Percentiles rank a stretch among this genome's conserved stretches.
Evolutionary conservation across 2,888 invertebrate genomes (phyloP).

Genomic region (Onchidella celtica): DNA sequence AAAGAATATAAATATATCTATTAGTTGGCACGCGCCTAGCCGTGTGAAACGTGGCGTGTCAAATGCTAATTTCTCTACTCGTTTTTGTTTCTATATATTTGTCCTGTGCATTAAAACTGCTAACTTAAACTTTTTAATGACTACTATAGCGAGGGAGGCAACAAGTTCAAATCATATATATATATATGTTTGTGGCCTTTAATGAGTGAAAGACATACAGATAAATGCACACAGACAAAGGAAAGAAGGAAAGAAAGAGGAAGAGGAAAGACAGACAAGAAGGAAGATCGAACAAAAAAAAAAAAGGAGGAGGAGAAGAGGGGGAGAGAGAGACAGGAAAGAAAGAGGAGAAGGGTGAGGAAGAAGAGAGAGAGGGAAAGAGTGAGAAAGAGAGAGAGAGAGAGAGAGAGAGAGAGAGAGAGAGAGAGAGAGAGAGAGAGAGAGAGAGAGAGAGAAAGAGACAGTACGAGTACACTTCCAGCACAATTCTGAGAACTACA

Average conservation of each 20-base stretch:
- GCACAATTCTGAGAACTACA: not conserved
- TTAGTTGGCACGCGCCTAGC: too few relatives aligned
- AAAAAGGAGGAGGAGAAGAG: not conserved
- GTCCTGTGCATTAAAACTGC: too few relatives aligned
- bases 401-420: not conserved
- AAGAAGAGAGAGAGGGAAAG: constrained; percentile 37
- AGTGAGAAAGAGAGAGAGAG: constrained; percentile 13
- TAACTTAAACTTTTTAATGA: too few relatives aligned
- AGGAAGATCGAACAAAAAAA: not conserved
- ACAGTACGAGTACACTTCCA: not conserved
- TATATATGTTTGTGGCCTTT: too few relatives aligned
- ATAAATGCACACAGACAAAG: not conserved
- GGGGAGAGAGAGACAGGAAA: not conserved
- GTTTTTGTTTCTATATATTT: too few relatives aligned
- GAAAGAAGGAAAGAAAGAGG: not conserved
- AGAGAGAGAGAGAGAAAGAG: not conserved
- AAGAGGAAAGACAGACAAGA: not conserved
- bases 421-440: not conserved
- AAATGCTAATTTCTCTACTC: too few relatives aligned
- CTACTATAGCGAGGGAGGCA: too few relatives aligned
- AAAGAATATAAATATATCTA: too few relatives aligned
- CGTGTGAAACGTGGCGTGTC: too few relatives aligned
- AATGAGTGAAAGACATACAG: too few relatives aligned
- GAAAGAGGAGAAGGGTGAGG: constrained; percentile 8
- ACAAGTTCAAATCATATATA: too few relatives aligned